Evolutionary conservation across 2,888 invertebrate species (phyloP), one percentile per base, ranked within the genome.

Genomic region (Caenorhabditis auriculariae): DNA sequence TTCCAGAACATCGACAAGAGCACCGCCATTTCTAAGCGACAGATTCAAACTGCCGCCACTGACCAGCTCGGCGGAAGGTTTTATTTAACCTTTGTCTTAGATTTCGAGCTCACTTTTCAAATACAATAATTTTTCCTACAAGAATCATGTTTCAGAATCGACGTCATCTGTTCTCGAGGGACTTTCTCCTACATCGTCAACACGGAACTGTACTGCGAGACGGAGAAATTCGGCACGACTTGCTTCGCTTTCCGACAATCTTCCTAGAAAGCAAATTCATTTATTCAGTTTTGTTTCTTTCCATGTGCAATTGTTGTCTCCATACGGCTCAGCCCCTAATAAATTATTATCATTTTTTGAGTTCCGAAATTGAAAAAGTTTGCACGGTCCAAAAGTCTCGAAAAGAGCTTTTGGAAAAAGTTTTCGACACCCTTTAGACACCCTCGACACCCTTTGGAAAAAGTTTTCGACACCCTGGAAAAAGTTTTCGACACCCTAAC

Each of bases 121-220:
- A 9, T 41, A 15, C 17, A 15, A 9, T 19, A n/a, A 15, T 41
- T 41, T n/a, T 41, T 41, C 41, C 9, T 9, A 9, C n/a, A 32
- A 45, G 1, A 45, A 45, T 17, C 9, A 1, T 7, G 1, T 50
- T 50, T 26, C 51, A 3, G 60, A 44, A 64, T 78, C 42, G 78
- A 78, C 56, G 78, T 79, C 23, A 74, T 78, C 62, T 78, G 78
- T 66, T 71, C 72, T 5, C 55, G 59, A 12, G 73, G 71, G 35
- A 75, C 76, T 24, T 78, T 78, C 68, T 75, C 74, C 19, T 78
- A 78, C 72, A 71, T 78, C 48, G 77, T 77, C 48, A 75, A 73
- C 52, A 74, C 72, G 24, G 68, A 69, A 45, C 24, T 69, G 19
- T 75, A 69, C 52, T 74, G 70, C 43, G 69, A 70, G 28, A 68